Evolutionary conservation across 1,140 invertebrate genomes (phyloP).

Genomic region (Saccostrea glomerata): DNA sequence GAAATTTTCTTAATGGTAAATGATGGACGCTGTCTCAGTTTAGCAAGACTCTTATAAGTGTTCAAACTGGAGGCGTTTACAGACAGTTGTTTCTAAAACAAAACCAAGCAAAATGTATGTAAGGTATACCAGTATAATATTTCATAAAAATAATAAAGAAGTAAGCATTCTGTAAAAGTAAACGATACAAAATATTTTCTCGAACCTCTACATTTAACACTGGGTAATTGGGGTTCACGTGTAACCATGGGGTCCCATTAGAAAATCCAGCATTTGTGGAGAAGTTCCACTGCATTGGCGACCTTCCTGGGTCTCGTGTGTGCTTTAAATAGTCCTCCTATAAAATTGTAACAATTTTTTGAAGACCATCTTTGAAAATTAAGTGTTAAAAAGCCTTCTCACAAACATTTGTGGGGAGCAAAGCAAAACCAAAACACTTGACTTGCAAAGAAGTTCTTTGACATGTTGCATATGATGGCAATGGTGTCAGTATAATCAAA

Average conservation of each 20-base stretch:
- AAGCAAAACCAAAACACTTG: no score
- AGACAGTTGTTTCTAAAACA: background rate
- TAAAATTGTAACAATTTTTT: no score
- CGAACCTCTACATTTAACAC: conserved; percentile 68
- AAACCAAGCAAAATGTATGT: background rate
- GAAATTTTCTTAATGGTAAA: conserved; percentile 24
- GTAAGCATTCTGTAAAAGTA: background rate
- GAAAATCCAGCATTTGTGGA: conserved; percentile 82
- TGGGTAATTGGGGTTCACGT: conserved; percentile 82
- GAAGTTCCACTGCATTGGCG: conserved; percentile 88
- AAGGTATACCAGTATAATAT: background rate
- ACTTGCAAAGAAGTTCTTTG: no score
- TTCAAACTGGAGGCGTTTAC: background rate
- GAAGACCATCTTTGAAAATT: no score
- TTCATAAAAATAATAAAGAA: background rate
- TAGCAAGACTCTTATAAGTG: conserved; percentile 7
- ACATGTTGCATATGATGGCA: no score
- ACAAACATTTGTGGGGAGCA: no score
- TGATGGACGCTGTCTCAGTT: background rate
- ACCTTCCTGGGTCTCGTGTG: conserved; percentile 84
- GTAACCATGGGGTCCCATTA: conserved; percentile 84
- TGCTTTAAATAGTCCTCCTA: conserved; percentile 5
- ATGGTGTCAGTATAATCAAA: no score
- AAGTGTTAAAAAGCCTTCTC: no score
- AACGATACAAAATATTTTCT: background rate